A percentile compares a stretch with the other conserved stretches of the same genome.
Evolutionary conservation across 1,140 invertebrate genomes (phyloP).

Genomic region (Pollicipes pollicipes): DNA sequence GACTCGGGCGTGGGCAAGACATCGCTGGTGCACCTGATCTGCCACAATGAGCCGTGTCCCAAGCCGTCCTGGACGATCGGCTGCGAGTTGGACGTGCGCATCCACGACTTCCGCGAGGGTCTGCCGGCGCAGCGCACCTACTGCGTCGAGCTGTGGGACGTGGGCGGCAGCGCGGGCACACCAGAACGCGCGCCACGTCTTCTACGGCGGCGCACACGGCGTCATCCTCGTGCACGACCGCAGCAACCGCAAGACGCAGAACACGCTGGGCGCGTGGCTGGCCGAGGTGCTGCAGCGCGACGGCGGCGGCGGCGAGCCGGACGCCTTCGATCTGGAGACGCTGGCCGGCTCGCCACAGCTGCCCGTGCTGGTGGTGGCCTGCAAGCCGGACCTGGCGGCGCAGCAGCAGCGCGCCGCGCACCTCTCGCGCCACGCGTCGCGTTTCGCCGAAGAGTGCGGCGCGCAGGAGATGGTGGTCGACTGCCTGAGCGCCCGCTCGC

Average conservation of each 20-base stretch:
- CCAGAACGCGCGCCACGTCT: conserved; percentile 73
- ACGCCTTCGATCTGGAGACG: conserved; percentile 55
- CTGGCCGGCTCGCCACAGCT: conserved; percentile 44
- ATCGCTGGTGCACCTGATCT: conserved; percentile 76
- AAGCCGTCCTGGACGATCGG: conserved; percentile 87
- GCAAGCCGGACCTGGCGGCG: conserved; percentile 71
- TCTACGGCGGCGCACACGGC: conserved; percentile 83
- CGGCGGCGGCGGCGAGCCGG: conserved; percentile 81
- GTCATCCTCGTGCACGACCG: conserved; percentile 90
- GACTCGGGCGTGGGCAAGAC: conserved; percentile 94
- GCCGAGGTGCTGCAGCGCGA: conserved; percentile 68
- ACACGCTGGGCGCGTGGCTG: conserved; percentile 82
- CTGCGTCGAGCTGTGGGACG: conserved; percentile 90
- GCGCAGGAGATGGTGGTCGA: conserved; percentile 83
- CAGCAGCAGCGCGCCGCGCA: conserved; percentile 38
- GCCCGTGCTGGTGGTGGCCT: conserved; percentile 82
- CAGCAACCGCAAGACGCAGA: conserved; percentile 85
- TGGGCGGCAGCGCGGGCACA: conserved; percentile 85
- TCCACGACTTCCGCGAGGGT: conserved; percentile 89
- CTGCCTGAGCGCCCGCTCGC: conserved; percentile 54
- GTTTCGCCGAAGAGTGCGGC: conserved; percentile 74
- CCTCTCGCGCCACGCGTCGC: conserved; percentile 42
- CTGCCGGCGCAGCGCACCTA: conserved; percentile 71
- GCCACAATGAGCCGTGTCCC: conserved; percentile 60
- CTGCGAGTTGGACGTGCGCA: conserved; percentile 83